phyloP scores from a whole-genome alignment of 2,888 invertebrate genomes.

The Drosophila neutralis region DNA sequence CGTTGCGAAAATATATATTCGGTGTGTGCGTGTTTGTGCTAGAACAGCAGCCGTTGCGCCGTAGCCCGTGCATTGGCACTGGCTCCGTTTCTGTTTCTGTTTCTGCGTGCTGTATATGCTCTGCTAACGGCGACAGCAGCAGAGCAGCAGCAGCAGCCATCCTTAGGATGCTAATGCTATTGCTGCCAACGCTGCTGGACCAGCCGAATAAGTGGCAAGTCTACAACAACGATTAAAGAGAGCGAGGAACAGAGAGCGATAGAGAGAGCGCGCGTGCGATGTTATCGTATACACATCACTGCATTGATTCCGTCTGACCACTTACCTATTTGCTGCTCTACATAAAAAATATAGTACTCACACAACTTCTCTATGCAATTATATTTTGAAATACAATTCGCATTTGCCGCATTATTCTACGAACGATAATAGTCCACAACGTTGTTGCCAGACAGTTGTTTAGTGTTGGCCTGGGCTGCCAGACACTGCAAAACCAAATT shows the following conservation, averaged over 20 bases:
- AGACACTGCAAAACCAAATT: background rate
- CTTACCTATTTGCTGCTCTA: background rate
- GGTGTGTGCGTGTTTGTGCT: constrained; percentile 12
- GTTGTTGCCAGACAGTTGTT: constrained; percentile 22
- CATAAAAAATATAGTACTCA: constrained; percentile 14
- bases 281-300: constrained; percentile 42
- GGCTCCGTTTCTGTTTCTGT: constrained; percentile 62
- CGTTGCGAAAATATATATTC: constrained; percentile 22
- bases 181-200: constrained; percentile 49
- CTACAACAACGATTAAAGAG: constrained; percentile 45
- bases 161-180: constrained; percentile 52
- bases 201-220: constrained; percentile 50
- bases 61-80: constrained; percentile 66
- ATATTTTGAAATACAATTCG: constrained; percentile 21
- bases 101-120: constrained; percentile 27
- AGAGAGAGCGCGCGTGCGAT: constrained; percentile 44
- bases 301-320: constrained; percentile 16
- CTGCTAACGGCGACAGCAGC: constrained; percentile 7
- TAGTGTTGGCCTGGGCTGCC: constrained; percentile 17
- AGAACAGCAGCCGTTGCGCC: constrained; percentile 46
- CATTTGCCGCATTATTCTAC: constrained; percentile 7
- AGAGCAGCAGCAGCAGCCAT: background rate
- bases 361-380: background rate
- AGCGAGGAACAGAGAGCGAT: constrained; percentile 1
- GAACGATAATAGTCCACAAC: background rate